Evolutionary conservation across 2,888 invertebrate genomes (phyloP), one percentile per base, ranked within the genome.

Genomic region (Argynnis bischoffii): DNA sequence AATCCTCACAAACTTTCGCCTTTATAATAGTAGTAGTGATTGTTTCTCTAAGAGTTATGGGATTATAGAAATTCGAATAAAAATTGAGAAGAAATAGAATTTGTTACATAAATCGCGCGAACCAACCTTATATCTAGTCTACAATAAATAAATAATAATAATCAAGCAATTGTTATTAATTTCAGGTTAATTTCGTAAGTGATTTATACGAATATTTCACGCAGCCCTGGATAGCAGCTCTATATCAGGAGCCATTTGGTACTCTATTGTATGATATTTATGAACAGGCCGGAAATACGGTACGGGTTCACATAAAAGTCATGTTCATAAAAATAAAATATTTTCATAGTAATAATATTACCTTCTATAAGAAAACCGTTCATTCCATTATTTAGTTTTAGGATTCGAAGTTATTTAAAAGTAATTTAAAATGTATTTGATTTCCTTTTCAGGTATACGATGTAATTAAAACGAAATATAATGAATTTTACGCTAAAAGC

Each of bases 191-290:
- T 1, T 83, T 94, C 69, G 95, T 97, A 48, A 84, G 89, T 0
- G 96, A 97, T 80, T 90, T 96, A 6, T 95, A 90, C 80, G 91
- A 93, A 6, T 96, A 93, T 85, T 96, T 96, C 85, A 89, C 89
- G 11, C 93, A 95, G 74, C 94, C 95, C 1, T 95, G 96, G 95
- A 91, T 94, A 69, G 91, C 93, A 41, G 94, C 94, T 0, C 75
- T 96, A 16, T 95, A 94, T 80, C 93, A 94, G 76, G 95, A 95
- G 72, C 89, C 92, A 46, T 95, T 95, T 80, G 81, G 83, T 0
- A 83, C 87, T 1, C 78, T 94, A 31, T 73, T 93, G 18, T 75
- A 74, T 15, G 80, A 85, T 14, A 87, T 93, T 55, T 81, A 86
- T 50, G 78, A 82, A 1, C 85, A 88, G 67, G 86, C 87, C 47